A percentile compares a stretch with the other conserved stretches of the same genome.
These are phyloP conservation scores for Habroteleia sp. DNA, from an alignment of 2,888 invertebrate species.

Conservation along the genomic window DNA sequence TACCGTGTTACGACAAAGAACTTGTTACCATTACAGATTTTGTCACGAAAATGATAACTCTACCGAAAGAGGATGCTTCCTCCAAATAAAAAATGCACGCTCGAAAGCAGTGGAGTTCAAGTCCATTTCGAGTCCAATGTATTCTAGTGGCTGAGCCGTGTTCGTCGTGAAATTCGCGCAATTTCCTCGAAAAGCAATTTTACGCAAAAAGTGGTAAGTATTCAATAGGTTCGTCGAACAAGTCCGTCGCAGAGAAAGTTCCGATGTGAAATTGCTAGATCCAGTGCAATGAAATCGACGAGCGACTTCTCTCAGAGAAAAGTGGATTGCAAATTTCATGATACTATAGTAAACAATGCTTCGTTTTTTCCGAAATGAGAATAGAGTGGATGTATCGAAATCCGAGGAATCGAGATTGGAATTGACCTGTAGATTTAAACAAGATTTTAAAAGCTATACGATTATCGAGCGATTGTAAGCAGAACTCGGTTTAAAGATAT, in stretches of 20 bases:
- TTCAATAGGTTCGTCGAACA: conserved; percentile 46
- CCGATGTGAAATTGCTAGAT: conserved; percentile 30
- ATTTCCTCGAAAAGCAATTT: conserved; percentile 38
- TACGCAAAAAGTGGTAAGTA: conserved; percentile 37
- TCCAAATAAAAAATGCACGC: conserved; percentile 22
- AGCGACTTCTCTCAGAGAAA: conserved; percentile 29
- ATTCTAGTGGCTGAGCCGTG: conserved; percentile 21
- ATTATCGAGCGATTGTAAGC: no score
- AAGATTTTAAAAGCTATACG: no score
- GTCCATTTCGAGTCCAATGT: conserved; percentile 26
- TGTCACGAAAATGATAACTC: conserved; percentile 20
- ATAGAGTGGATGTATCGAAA: conserved; percentile 1
- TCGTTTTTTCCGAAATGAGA: background rate
- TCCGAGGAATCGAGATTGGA: no score
- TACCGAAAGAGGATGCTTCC: conserved; percentile 11
- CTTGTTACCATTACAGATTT: conserved; percentile 39
- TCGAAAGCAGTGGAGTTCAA: conserved; percentile 37
- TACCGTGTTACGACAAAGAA: conserved; percentile 25
- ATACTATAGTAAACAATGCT: conserved; percentile 34
- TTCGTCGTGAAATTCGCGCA: conserved; percentile 37
- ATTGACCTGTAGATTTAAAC: no score
- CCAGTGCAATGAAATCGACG: conserved; percentile 32
- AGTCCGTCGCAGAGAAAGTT: conserved; percentile 38
- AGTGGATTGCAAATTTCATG: conserved; percentile 36
- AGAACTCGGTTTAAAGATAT: no score